Evolutionary conservation across 1,140 invertebrate genomes (phyloP).

Genomic region (Anagrus nilaparvatae): DNA sequence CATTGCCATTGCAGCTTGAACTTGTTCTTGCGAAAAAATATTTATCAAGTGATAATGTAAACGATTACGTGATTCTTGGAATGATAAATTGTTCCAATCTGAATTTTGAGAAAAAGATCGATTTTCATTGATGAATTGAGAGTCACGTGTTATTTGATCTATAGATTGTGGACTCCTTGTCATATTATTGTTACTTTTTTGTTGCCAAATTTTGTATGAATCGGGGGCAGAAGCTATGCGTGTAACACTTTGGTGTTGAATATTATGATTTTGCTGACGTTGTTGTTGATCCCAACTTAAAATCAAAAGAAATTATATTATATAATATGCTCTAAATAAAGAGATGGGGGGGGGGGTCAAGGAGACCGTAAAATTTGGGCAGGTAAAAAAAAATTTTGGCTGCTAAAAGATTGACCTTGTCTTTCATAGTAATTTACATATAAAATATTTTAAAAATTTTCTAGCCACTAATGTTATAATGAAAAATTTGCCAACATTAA

Average conservation of each 20-base stretch:
- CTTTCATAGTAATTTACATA: background rate
- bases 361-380: background rate
- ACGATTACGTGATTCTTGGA: conserved; percentile 60
- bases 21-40: conserved; percentile 82
- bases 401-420: background rate
- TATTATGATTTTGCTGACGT: conserved; percentile 21
- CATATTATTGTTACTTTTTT: conserved; percentile 4
- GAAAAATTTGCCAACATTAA: no score
- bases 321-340: background rate
- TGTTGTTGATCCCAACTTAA: conserved; percentile 38
- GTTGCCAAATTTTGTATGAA: conserved; percentile 46
- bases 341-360: background rate
- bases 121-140: conserved; percentile 44
- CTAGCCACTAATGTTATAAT: no score
- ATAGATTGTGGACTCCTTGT: conserved; percentile 14
- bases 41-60: conserved; percentile 77
- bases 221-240: conserved; percentile 73
- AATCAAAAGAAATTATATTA: background rate
- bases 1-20: conserved; percentile 69
- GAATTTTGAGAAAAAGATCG: conserved; percentile 36
- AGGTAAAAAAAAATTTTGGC: conserved; percentile 18
- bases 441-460: conserved; percentile 2
- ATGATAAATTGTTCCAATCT: conserved; percentile 42
- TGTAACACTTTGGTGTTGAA: conserved; percentile 49
- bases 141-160: conserved; percentile 22